phyloP scores from a whole-genome alignment of 30 jellyfish, hydroid and myxozoan species.

The Aurelia aurita region DNA sequence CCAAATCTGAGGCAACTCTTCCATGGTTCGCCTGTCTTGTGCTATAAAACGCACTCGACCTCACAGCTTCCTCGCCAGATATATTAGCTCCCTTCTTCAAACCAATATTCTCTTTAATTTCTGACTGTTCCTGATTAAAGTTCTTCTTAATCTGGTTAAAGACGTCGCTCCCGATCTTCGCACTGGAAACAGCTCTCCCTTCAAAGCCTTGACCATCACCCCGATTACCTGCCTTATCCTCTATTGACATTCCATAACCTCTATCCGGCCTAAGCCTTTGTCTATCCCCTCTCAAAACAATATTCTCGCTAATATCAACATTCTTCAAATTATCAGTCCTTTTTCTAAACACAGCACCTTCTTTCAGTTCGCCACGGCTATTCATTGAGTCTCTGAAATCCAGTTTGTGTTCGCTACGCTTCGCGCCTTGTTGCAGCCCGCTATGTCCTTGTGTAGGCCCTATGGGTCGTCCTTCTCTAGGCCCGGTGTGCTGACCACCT shows the following conservation, averaged over 20 bases:
- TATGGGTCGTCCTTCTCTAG: not conserved
- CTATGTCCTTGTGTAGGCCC: conserved; percentile 57
- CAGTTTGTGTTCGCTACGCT: not conserved
- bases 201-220: not conserved
- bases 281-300: conserved; percentile 19
- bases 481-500: conserved; percentile 3
- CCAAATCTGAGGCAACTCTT: too few species aligned
- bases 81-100: too few species aligned
- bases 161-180: not conserved
- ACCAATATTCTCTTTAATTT: too few species aligned
- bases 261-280: conserved; percentile 21
- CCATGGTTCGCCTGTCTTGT: too few species aligned
- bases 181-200: not conserved
- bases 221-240: too few species aligned
- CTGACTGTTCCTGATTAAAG: too few species aligned
- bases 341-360: conserved; percentile 34
- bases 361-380: conserved; percentile 11
- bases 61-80: too few species aligned
- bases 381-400: not conserved
- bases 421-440: conserved; percentile 25
- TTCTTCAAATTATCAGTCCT: conserved; percentile 49
- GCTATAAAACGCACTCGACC: too few species aligned
- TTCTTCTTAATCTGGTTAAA: too few species aligned
- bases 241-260: conserved; percentile 1
- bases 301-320: not conserved